Percentiles rank a stretch among this genome's conserved stretches.
Evolutionary conservation across 2,797 vertebrate species (phyloP).

Genomic region (Clamator glandarius): DNA sequence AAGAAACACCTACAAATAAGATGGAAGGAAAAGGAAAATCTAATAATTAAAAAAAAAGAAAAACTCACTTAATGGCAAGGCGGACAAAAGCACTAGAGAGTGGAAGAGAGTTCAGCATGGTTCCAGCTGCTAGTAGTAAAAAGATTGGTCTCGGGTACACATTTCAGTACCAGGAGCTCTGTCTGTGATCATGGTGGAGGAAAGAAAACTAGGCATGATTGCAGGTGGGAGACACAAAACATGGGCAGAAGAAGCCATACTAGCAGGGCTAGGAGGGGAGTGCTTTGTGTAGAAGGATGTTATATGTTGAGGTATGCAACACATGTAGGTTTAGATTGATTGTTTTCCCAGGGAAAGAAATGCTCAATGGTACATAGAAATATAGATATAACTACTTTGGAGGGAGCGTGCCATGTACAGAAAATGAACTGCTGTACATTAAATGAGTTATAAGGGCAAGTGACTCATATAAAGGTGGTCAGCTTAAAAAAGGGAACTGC

Average conservation of each 20-base stretch:
- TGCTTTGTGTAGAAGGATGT: not conserved
- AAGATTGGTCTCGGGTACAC: not conserved
- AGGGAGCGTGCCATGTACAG: not conserved
- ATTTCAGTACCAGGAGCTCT: not conserved
- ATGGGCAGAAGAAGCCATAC: not conserved
- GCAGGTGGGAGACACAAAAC: not conserved
- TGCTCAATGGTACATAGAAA: not conserved
- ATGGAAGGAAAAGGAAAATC: not conserved
- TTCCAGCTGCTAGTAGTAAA: constrained; percentile 29
- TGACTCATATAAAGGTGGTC: not conserved
- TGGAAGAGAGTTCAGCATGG: not conserved
- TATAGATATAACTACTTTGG: not conserved
- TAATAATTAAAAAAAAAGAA: not conserved
- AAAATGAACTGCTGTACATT: not conserved
- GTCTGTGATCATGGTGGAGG: not conserved
- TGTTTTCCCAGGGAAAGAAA: not conserved
- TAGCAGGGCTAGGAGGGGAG: not conserved
- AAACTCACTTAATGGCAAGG: not conserved
- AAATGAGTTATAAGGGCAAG: not conserved
- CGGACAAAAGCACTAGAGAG: constrained; percentile 28
- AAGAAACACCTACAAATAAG: not conserved
- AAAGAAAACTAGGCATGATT: not conserved
- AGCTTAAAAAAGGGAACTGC: not conserved
- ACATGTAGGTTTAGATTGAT: not conserved
- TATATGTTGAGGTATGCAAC: not conserved